Evolutionary conservation across 2,888 invertebrate genomes (phyloP), one percentile per base, ranked within the genome.

Genomic region (Mimumesa dahlbomi): DNA sequence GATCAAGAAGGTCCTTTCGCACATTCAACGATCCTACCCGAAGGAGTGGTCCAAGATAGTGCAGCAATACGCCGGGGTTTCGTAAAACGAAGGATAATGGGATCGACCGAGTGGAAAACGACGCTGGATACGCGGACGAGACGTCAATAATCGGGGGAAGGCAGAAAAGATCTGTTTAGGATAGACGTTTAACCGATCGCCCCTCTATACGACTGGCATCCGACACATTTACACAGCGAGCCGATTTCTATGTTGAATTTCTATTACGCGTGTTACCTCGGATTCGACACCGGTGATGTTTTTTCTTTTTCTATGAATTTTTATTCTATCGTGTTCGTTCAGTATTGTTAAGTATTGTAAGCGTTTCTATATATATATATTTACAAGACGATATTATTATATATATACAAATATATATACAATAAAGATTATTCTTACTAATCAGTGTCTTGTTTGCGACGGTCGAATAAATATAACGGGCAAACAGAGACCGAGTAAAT

Each of bases 1-100:
- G 90, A 94, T 95, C 80, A 93, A 94, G 86, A 93, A 93, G 86
- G 95, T 95, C 25, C 91, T 95, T 9, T 92, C 93, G 14, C 94
- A 94, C 89, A 93, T 95, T 57, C 95, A 95, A 85, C 91, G 93
- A 79, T 93, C 94, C 88, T 95, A 92, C 85, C 95, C 95, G 4
- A 93, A 93, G 82, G 95, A 95, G 87, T 95, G 95, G 95, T 91
- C 92, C 56, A 94, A 93, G 90, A 92, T 95, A 76, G 91, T 95
- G 16, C 93, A 93, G 84, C 93, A 94, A 81, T 94, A 94, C 84
- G 91, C 93, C 7, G 93, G 78, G 43, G 76, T 56, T 56, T 50
- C 61, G 48, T 79, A 78, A 65, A 43, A 16, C 58, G 42, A 13
- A n/a, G 50, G 42, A 64, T 67, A 68, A 67, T 57, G 61, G 57